Base-by-base conservation (phyloP, 2,797 vertebrate species). In the Tadarida brasiliensis region DNA sequence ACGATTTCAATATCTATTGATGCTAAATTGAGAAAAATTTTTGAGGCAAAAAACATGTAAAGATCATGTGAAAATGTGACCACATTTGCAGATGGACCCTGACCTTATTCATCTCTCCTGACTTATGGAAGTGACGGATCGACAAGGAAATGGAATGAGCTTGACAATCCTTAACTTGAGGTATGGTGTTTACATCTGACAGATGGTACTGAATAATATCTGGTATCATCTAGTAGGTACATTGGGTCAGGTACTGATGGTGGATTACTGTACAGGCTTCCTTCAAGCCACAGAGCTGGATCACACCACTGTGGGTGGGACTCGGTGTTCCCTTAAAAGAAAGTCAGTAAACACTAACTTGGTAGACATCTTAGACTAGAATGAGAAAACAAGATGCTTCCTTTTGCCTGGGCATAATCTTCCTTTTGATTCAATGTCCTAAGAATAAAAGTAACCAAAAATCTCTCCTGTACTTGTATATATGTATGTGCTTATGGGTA, bases 331-430 rank as follows among this genome's bases (percentile, higher is more conserved):
- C 67, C 7, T 61, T 73, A 68, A 11, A 61, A 30, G 1, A 20
- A 94, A 33, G 11, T 2, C 2, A n/a, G 7, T 65, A 30, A 59
- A 54, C 17, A 33, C 11, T n/a, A 47, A 5, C 26, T 17, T 76
- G 4, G 17, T 68, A 49, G 15, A 71, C 5, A 35, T 71, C 4
- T 88, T 33, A 95, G 7, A 26, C 3, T 44, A 7, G 7, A 84
- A 10, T 51, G 74, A 30, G 28, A 76, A 90, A 84, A 56, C 47
- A 70, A 70, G 74, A 70, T 74, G 11, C 14, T 92, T 56, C 22
- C 22, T 70, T n/a, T 35, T 54, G 11, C 17, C 22, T 74, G 28
- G 9, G 16, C 11, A 39, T n/a, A 67, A 7, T 5, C 5, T 70
- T 90, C 2, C 24, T 91, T 82, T 89, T 54, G 11, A 47, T n/a